Evolutionary conservation across 2,888 invertebrate genomes (phyloP).

Genomic region (Thyatira batis): DNA sequence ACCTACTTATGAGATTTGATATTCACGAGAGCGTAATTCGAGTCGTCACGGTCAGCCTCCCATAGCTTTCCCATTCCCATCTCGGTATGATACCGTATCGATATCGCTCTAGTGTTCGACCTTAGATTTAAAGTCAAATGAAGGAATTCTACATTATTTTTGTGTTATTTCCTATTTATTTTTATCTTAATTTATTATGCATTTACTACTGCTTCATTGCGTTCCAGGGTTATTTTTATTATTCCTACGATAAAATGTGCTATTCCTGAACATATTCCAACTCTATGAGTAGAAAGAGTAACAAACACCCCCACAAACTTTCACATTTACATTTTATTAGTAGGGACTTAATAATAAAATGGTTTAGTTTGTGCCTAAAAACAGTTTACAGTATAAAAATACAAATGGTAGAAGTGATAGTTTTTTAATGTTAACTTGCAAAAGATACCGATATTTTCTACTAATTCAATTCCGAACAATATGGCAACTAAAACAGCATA

Average conservation of each 20-base stretch:
- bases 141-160: not conserved
- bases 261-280: too few relatives aligned
- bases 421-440: too few relatives aligned
- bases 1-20: slow-evolving; percentile 33
- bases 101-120: slow-evolving; percentile 27
- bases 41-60: slow-evolving; percentile 62
- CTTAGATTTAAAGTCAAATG: not conserved
- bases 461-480: not conserved
- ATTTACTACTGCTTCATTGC: too few relatives aligned
- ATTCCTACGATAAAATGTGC: too few relatives aligned
- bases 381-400: too few relatives aligned
- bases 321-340: too few relatives aligned
- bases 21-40: slow-evolving; percentile 52
- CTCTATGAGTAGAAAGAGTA: too few relatives aligned
- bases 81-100: slow-evolving; percentile 34
- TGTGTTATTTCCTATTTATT: not conserved
- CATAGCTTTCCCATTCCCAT: slow-evolving; percentile 63
- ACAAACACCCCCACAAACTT: too few relatives aligned
- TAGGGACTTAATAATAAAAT: too few relatives aligned
- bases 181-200: not conserved
- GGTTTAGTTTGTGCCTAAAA: too few relatives aligned
- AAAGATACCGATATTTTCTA: not conserved
- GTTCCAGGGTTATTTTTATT: too few relatives aligned
- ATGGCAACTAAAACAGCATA: slow-evolving; percentile 8
- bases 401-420: too few relatives aligned